Percentiles rank a stretch among this genome's conserved stretches.
Evolutionary conservation across 2,113 vertebrate species (phyloP).

Genomic region (Trematocara macrostoma): DNA sequence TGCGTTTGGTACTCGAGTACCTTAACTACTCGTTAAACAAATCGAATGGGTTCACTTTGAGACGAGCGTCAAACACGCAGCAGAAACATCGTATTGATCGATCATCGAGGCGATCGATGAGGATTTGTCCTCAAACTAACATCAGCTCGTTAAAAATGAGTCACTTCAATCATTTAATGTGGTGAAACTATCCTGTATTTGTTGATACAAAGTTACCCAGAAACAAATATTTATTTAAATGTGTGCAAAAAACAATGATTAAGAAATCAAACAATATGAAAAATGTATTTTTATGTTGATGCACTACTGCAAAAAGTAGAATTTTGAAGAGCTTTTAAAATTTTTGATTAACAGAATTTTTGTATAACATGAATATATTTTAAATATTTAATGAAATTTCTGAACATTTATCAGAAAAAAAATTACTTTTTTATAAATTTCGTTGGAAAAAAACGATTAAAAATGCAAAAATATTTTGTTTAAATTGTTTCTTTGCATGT

Average conservation of each 20-base stretch:
- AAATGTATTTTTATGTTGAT: not conserved
- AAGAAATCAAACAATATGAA: not conserved
- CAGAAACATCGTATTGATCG: not conserved
- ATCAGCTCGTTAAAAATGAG: rapidly evolving
- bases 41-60: not conserved
- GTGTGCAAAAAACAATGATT: not conserved
- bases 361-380: not conserved
- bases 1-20: not conserved
- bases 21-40: not conserved
- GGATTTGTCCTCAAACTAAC: not conserved
- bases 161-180: rapidly evolving
- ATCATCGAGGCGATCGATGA: not conserved
- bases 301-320: not conserved
- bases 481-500: not conserved
- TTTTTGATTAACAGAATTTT: rapidly evolving
- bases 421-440: not conserved
- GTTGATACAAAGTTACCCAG: not conserved
- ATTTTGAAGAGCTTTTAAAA: not conserved
- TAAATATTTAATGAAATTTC: not conserved
- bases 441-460: not conserved
- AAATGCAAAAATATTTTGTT: not conserved
- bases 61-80: rapidly evolving
- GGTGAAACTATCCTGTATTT: not conserved
- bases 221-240: not conserved
- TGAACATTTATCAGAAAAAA: not conserved